phyloP scores from a whole-genome alignment of 2,888 invertebrate genomes.

The Drosophila acutilabella region DNA sequence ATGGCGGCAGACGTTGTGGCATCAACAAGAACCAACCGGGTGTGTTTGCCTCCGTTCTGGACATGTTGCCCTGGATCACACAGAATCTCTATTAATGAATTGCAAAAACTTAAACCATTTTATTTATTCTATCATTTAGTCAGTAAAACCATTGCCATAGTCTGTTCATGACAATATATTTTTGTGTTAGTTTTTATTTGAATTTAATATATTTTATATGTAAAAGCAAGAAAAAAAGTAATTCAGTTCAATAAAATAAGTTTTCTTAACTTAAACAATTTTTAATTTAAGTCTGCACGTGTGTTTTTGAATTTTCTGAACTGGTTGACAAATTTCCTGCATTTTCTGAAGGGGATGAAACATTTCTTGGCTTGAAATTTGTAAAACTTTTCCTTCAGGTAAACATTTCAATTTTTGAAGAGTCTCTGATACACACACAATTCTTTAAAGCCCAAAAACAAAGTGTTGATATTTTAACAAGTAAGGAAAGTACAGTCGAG shows the following conservation, averaged over 20 bases:
- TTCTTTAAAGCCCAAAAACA: too few species aligned
- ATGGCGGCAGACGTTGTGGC: conserved; percentile 87
- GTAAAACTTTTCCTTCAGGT: neutral
- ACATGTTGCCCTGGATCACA: conserved; percentile 87
- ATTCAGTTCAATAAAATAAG: neutral
- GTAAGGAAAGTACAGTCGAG: too few species aligned
- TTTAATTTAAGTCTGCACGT: too few species aligned
- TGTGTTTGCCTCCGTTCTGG: conserved; percentile 86
- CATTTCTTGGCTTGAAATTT: too few species aligned
- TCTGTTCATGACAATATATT: conserved; percentile 22
- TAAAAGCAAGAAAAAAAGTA: neutral
- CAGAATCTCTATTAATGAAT: conserved; percentile 67
- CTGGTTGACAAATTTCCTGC: too few species aligned
- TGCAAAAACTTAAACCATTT: neutral
- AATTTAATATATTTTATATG: conserved; percentile 7
- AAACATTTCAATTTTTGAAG: too few species aligned
- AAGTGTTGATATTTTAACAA: too few species aligned
- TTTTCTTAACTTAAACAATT: too few species aligned
- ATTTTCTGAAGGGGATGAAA: too few species aligned
- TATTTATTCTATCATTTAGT: conserved; percentile 54
- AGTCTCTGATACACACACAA: too few species aligned
- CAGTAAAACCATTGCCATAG: conserved; percentile 58
- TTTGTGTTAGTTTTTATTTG: conserved; percentile 36
- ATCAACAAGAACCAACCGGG: conserved; percentile 85
- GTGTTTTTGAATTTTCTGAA: too few species aligned